A percentile compares a stretch with the other conserved stretches of the same genome.
Evolutionary conservation across 1,140 invertebrate genomes (phyloP).

Genomic region (Sinonovacula constricta): DNA sequence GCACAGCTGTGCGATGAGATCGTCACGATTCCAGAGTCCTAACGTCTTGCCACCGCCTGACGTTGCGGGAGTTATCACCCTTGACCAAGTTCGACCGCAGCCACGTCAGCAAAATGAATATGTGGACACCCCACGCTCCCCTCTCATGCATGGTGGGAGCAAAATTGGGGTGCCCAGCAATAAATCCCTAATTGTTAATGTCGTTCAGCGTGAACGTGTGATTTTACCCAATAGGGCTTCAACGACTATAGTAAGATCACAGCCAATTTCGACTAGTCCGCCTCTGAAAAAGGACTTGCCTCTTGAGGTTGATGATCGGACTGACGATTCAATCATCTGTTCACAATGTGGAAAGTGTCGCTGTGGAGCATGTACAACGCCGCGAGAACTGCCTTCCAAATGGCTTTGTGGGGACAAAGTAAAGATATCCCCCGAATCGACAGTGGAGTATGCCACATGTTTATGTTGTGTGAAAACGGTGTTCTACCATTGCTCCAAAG

Average conservation of each 20-base stretch:
- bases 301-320: conserved; percentile 69
- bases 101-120: conserved; percentile 75
- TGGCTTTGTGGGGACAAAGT: conserved; percentile 94
- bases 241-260: conserved; percentile 54
- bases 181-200: conserved; percentile 5
- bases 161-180: conserved; percentile 2
- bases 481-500: conserved; percentile 94
- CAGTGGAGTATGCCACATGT: conserved; percentile 92
- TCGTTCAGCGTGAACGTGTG: conserved; percentile 29
- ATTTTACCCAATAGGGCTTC: conserved; percentile 34
- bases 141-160: conserved; percentile 21
- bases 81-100: conserved; percentile 69
- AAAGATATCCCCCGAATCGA: conserved; percentile 90
- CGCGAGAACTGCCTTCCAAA: conserved; percentile 88
- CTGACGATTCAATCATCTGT: conserved; percentile 86
- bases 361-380: conserved; percentile 91
- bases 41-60: conserved; percentile 30
- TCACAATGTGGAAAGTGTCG: conserved; percentile 90
- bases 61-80: conserved; percentile 60
- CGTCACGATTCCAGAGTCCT: conserved; percentile 37
- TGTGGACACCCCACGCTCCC: conserved; percentile 71
- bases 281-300: conserved; percentile 67
- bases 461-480: conserved; percentile 95
- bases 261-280: conserved; percentile 63
- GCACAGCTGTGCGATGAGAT: conserved; percentile 10